Conservation (phyloP, 2,888 invertebrate genomes). For the Minunthozetes semirufus region DNA sequence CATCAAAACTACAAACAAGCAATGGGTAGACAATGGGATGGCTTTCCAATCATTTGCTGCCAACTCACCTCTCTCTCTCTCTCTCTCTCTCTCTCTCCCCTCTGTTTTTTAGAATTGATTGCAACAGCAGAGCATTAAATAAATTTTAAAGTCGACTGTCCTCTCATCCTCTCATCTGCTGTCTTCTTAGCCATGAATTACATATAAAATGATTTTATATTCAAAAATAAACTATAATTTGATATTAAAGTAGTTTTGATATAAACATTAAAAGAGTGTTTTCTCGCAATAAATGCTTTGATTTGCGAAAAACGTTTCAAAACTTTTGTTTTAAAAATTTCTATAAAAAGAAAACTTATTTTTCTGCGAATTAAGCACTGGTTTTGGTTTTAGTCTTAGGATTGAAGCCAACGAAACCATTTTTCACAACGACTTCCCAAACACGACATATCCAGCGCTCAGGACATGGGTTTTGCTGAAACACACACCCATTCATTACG, state of each 20-base stretch:
- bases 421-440: neutral
- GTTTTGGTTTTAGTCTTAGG: too few species aligned
- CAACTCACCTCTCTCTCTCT: neutral
- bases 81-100: neutral
- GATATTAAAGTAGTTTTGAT: too few species aligned
- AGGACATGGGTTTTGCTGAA: neutral
- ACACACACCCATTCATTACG: slow-evolving; percentile 15
- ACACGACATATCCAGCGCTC: neutral
- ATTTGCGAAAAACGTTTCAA: too few species aligned
- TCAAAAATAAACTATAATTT: too few species aligned
- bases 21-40: slow-evolving; percentile 1
- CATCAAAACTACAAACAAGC: neutral
- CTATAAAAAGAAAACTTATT: too few species aligned
- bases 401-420: too few species aligned
- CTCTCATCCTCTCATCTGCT: neutral
- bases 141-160: neutral
- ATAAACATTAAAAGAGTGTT: too few species aligned
- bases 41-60: neutral
- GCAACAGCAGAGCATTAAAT: neutral
- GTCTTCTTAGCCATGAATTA: neutral
- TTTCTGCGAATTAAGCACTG: too few species aligned
- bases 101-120: neutral
- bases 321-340: too few species aligned
- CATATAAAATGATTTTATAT: neutral
- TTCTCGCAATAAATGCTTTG: too few species aligned